These are phyloP conservation scores for Syrphus vitripennis DNA, from an alignment of 2,888 invertebrate species.

Conservation along the genomic window DNA sequence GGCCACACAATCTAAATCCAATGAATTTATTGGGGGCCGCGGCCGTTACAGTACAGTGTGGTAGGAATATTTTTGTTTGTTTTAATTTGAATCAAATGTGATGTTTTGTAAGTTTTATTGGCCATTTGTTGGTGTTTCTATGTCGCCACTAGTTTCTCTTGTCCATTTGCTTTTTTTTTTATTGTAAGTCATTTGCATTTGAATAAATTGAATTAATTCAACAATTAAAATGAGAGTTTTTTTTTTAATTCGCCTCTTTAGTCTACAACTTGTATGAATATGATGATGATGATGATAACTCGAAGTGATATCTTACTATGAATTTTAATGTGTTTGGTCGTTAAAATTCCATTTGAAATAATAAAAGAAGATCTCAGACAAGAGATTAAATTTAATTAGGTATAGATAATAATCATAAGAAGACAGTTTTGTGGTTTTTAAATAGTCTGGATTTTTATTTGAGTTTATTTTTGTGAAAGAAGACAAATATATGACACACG, in stretches of 20 bases:
- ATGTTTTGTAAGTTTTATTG: background rate
- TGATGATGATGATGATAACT: background rate
- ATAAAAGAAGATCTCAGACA: background rate
- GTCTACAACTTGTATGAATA: background rate
- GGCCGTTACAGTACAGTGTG: no score
- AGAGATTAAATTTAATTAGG: background rate
- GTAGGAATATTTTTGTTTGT: background rate
- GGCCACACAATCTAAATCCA: background rate
- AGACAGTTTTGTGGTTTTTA: background rate
- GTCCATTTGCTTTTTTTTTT: background rate
- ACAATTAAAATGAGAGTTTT: background rate
- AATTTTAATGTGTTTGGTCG: background rate
- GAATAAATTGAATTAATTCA: conserved; percentile 6
- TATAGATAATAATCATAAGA: no score
- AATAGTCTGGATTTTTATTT: background rate
- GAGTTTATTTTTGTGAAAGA: no score
- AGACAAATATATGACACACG: background rate
- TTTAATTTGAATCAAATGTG: background rate
- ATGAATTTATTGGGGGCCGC: background rate
- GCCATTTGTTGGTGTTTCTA: background rate
- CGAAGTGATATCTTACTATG: background rate
- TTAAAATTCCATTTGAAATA: background rate
- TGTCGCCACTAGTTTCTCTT: background rate
- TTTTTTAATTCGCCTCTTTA: background rate
- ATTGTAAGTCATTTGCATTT: background rate